Base-by-base conservation (phyloP, 2,113 vertebrate species). In the Oryzias celebensis region DNA sequence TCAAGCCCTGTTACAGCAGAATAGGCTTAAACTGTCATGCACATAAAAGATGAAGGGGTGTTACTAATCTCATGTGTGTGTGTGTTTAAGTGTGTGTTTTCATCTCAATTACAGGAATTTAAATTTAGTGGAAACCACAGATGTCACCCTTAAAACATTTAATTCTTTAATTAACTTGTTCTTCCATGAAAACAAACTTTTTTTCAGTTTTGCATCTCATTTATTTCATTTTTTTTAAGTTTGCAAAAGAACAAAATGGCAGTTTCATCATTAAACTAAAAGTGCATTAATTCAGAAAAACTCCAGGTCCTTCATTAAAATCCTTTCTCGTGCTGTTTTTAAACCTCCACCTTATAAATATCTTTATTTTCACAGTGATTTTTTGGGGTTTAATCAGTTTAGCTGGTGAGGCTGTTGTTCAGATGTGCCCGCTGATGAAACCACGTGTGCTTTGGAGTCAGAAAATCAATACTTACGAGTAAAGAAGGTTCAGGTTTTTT, bases 381-480 rank as follows among this genome's bases (percentile, higher is more conserved):
- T 17, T 41, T 65, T 47, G 41, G n/a, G 68, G 24, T 75, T 73
- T 76, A 67, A 85, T 80, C 68, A 78, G 58, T 44, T 42, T 26
- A 65, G 62, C 57, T 45, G 59, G 46, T 45, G 67, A 58, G 52
- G 64, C 65, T 13, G 45, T 43, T 52, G 36, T 68, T 41, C 53
- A 41, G 26, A 65, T 24, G 4, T 28, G 65, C 57, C 4, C 42
- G 17, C 64, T 70, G 76, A 71, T 79, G 70, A 71, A 70, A 75
- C 63, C 64, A 47, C 52, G 50, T 52, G 5, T 68, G 68, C 69
- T 43, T 55, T 57, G 75, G 68, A 75, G 79, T 44, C 59, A 16
- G 57, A 50, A 64, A 81, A 87, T 85, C 81, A 54, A 78, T 82
- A 68, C 79, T 55, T 43, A 62, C 71, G 73, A 73, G 46, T 53